phyloP scores from a whole-genome alignment of 1,140 invertebrate species.

The Bombus breviceps region DNA sequence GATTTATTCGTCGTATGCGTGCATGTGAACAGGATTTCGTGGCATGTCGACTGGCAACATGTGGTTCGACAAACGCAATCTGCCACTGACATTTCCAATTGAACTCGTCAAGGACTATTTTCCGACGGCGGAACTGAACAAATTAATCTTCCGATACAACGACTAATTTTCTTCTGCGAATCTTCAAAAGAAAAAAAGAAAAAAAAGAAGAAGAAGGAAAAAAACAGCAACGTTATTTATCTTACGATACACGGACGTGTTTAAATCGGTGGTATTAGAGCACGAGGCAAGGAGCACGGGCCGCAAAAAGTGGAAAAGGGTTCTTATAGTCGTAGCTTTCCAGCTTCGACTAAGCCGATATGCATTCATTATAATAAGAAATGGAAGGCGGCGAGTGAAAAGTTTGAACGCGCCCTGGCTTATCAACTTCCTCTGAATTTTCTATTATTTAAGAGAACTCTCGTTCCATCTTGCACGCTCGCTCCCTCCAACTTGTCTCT shows the following conservation, averaged over 20 bases:
- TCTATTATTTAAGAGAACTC: conserved; percentile 82
- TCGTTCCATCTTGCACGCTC: conserved; percentile 53
- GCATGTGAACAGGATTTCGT: conserved; percentile 46
- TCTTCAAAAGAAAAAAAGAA: neutral
- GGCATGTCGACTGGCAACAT: conserved; percentile 70
- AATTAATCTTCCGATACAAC: neutral
- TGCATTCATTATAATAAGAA: conserved; percentile 83
- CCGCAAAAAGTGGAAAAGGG: conserved; percentile 75
- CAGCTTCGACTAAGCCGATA: conserved; percentile 81
- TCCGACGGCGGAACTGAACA: neutral
- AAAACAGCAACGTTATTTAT: neutral
- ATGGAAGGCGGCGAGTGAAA: conserved; percentile 81
- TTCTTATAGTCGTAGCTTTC: conserved; percentile 74
- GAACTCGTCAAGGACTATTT: conserved; percentile 51
- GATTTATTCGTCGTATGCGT: conserved; percentile 50
- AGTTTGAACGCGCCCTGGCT: conserved; percentile 80
- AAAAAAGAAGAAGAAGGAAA: too few species aligned
- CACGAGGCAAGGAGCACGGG: neutral
- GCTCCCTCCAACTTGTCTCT: conserved; percentile 41
- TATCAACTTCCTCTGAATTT: conserved; percentile 82
- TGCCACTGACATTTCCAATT: conserved; percentile 74
- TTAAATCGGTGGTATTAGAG: conserved; percentile 12
- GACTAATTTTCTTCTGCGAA: neutral
- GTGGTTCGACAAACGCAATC: conserved; percentile 77
- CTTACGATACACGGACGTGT: neutral